These are phyloP conservation scores for Scotopteryx bipunctaria DNA, from an alignment of 2,888 invertebrate species.

Conservation along the genomic window DNA sequence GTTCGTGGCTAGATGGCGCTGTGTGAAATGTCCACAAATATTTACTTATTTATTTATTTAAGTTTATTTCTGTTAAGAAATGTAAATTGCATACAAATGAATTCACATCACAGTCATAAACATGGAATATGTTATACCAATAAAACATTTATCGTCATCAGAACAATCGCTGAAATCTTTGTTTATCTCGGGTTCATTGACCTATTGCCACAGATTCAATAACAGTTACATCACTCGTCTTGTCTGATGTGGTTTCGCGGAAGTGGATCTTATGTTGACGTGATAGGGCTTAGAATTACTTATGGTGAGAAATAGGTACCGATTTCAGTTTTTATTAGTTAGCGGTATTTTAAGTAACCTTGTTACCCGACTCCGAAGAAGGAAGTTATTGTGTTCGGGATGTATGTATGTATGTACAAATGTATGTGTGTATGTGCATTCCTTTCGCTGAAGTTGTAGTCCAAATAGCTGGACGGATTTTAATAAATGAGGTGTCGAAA, in stretches of 20 bases:
- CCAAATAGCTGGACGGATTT: too few relatives aligned
- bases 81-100: background rate
- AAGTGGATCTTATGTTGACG: conserved; percentile 6
- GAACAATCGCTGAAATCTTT: conserved; percentile 13
- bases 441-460: too few relatives aligned
- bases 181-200: conserved; percentile 18
- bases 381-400: too few relatives aligned
- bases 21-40: too few relatives aligned
- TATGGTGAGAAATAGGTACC: conserved; percentile 11
- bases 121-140: background rate
- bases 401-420: too few relatives aligned
- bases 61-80: too few relatives aligned
- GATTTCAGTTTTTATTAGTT: conserved; percentile 23
- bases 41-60: too few relatives aligned
- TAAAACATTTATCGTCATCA: conserved; percentile 1
- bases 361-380: too few relatives aligned
- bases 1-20: too few relatives aligned
- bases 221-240: too few relatives aligned
- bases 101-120: background rate
- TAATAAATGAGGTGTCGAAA: too few relatives aligned
- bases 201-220: conserved; percentile 19
- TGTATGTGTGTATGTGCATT: too few relatives aligned
- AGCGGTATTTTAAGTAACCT: conserved; percentile 21
- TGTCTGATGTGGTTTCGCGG: conserved; percentile 10
- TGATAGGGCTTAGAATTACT: conserved; percentile 1